phyloP scores from a whole-genome alignment of 2,888 invertebrate species.

The Leptopilina drosophilae region DNA sequence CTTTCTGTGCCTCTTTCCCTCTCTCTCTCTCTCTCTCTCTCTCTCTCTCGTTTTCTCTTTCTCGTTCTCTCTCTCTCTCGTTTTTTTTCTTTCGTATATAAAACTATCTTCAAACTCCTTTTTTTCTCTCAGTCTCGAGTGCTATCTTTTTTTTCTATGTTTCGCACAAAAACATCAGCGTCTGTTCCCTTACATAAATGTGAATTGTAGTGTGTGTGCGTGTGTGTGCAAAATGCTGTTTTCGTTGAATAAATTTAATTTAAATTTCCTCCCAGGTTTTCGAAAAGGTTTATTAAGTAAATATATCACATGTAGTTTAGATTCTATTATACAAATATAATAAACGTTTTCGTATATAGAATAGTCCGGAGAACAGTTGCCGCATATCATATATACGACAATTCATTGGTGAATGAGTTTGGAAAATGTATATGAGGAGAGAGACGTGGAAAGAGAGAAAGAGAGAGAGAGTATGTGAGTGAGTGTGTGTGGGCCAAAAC shows the following conservation, averaged over 20 bases:
- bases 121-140: conserved; percentile 31
- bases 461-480: too few species aligned
- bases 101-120: conserved; percentile 20
- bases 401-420: conserved; percentile 6
- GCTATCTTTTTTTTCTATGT: conserved; percentile 30
- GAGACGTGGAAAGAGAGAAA: too few species aligned
- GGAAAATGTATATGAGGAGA: not conserved
- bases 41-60: not conserved
- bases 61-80: not conserved
- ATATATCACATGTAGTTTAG: conserved; percentile 60
- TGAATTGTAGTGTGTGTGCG: too few species aligned
- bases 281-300: conserved; percentile 69
- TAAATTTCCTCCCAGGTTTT: conserved; percentile 65
- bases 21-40: not conserved
- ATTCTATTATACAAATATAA: too few species aligned
- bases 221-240: conserved; percentile 54
- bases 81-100: conserved; percentile 6
- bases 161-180: conserved; percentile 43
- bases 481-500: not conserved
- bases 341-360: conserved; percentile 1
- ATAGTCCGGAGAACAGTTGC: not conserved
- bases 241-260: conserved; percentile 71
- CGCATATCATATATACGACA: conserved; percentile 9
- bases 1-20: not conserved
- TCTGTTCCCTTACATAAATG: conserved; percentile 43